These are phyloP conservation scores for Danio rerio DNA, from an alignment of 2,113 vertebrate genomes.

Conservation along the genomic window DNA sequence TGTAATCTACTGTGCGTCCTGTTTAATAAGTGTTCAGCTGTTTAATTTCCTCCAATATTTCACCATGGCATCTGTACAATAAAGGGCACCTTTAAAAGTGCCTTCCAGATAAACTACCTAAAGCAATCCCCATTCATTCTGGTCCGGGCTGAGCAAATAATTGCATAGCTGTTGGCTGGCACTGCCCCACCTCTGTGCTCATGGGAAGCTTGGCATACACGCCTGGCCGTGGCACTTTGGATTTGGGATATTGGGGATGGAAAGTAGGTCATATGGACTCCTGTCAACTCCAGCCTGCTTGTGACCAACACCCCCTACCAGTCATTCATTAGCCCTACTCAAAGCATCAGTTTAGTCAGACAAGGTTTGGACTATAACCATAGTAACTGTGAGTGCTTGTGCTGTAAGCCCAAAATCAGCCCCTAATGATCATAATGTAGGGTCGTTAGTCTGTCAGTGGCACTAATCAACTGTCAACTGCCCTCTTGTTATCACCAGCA, in stretches of 20 bases:
- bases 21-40: slow-evolving; percentile 11
- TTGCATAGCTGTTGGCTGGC: slow-evolving; percentile 51
- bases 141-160: slow-evolving; percentile 53
- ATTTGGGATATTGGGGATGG: slow-evolving; percentile 10
- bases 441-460: background rate
- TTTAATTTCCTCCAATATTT: slow-evolving; percentile 13
- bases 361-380: background rate
- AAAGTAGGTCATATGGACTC: slow-evolving; percentile 61
- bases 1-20: background rate
- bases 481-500: slow-evolving; percentile 5
- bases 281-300: slow-evolving; percentile 26
- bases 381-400: background rate
- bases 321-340: slow-evolving; percentile 16
- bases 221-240: slow-evolving; percentile 42
- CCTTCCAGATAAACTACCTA: slow-evolving; percentile 47
- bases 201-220: slow-evolving; percentile 54
- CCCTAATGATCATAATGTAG: slow-evolving; percentile 15
- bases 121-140: slow-evolving; percentile 53
- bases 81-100: slow-evolving; percentile 38
- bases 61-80: slow-evolving; percentile 35
- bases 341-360: slow-evolving; percentile 3
- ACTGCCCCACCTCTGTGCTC: slow-evolving; percentile 33
- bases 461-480: background rate
- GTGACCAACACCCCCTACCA: slow-evolving; percentile 15
- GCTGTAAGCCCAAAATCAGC: background rate